Evolutionary conservation across 2,113 vertebrate genomes (phyloP).

Genomic region (Tyrannus savana): DNA sequence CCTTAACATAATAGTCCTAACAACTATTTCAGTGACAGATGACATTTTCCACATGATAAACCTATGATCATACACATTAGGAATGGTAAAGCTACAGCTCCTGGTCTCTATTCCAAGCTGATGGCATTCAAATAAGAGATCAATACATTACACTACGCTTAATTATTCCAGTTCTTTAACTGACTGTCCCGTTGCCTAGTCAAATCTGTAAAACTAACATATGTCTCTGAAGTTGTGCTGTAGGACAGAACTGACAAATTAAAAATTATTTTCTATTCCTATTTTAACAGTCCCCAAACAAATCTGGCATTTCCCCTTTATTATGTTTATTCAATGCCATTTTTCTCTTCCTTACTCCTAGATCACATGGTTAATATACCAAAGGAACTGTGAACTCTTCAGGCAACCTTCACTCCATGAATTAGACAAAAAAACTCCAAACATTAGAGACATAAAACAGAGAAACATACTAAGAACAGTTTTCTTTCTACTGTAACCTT

Average conservation of each 20-base stretch:
- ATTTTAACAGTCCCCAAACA: neutral
- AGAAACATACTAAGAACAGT: neutral
- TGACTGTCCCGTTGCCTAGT: neutral
- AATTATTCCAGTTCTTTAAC: neutral
- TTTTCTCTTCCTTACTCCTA: neutral
- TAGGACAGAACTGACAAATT: neutral
- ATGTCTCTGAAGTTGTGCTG: neutral
- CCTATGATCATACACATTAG: neutral
- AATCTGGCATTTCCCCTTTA: neutral
- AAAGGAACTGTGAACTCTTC: neutral
- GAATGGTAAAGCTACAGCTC: neutral
- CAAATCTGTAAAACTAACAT: neutral
- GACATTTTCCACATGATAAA: slow-evolving; percentile 10
- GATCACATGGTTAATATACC: neutral
- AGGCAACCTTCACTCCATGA: neutral
- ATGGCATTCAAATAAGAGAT: neutral
- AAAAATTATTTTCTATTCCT: neutral
- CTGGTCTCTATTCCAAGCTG: neutral
- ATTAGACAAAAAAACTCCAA: neutral
- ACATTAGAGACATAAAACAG: neutral
- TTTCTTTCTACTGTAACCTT: neutral
- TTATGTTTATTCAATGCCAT: neutral
- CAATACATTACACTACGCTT: neutral
- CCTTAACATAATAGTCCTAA: neutral
- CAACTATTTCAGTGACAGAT: slow-evolving; percentile 5